Conservation (phyloP, 2,113 vertebrate species). For the Spilogale gracilis region DNA sequence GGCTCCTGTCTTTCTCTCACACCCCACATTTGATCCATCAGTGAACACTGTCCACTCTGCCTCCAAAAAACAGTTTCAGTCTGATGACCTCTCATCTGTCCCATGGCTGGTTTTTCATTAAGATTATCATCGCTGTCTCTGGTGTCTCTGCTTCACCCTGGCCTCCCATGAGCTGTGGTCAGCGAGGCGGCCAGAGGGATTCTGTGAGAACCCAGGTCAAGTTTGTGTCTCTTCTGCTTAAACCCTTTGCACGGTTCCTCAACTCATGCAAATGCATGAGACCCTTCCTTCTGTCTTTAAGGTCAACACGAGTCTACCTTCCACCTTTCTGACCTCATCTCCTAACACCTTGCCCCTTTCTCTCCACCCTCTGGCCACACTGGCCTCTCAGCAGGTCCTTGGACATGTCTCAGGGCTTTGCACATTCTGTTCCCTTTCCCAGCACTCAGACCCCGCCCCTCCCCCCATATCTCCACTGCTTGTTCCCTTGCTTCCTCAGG, state of each 20-base stretch:
- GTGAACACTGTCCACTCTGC: background rate
- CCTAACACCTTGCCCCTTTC: accelerated
- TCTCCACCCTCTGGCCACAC: too few species aligned
- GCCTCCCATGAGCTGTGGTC: background rate
- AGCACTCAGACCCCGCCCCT: background rate
- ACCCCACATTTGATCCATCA: background rate
- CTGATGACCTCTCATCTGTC: background rate
- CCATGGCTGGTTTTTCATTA: background rate
- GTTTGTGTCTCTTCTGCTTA: background rate
- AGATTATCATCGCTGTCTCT: background rate
- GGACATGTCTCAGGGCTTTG: background rate
- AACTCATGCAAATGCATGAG: accelerated
- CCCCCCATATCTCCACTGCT: too few species aligned
- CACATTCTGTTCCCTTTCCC: background rate
- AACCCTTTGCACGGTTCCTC: background rate
- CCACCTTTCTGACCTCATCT: background rate
- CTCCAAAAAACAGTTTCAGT: background rate
- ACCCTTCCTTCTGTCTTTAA: background rate
- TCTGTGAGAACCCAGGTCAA: background rate
- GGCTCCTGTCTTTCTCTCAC: background rate
- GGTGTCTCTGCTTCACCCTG: background rate
- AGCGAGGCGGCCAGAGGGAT: background rate
- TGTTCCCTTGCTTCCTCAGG: background rate
- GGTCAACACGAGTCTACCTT: too few species aligned
- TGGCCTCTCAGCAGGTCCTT: background rate